A percentile compares a stretch with the other conserved stretches of the same genome.
These are phyloP conservation scores for Sebastes steindachneri DNA, from an alignment of 2,797 vertebrate genomes.

Conservation along the genomic window DNA sequence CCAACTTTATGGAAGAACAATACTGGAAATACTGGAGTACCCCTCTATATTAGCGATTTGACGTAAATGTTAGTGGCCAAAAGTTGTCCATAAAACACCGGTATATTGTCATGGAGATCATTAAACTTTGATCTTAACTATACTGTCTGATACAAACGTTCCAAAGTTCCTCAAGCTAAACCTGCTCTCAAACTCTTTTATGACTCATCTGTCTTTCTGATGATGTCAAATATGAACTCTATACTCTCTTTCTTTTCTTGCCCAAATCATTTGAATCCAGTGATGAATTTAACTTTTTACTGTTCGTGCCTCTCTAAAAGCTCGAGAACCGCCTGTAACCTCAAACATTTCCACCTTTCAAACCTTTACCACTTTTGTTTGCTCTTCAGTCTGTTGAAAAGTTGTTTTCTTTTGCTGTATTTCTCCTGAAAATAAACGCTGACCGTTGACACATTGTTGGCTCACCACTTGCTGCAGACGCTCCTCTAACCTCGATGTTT, in stretches of 20 bases:
- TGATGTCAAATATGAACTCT: background rate
- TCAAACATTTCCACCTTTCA: background rate
- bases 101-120: too few species aligned
- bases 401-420: background rate
- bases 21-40: background rate
- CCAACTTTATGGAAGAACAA: background rate
- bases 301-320: background rate
- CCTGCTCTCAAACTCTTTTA: too few species aligned
- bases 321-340: background rate
- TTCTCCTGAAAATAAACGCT: background rate
- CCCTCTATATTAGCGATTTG: background rate
- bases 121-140: too few species aligned
- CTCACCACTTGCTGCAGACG: background rate
- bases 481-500: constrained; percentile 1
- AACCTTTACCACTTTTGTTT: background rate
- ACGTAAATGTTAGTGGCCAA: background rate
- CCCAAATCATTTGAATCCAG: background rate
- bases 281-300: background rate
- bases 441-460: background rate
- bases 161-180: too few species aligned
- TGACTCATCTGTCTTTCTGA: background rate
- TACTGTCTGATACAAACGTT: too few species aligned
- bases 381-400: background rate
- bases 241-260: background rate
- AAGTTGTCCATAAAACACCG: background rate